phyloP scores from a whole-genome alignment of 2,888 invertebrate genomes.

The Nemapogon koenigi region DNA sequence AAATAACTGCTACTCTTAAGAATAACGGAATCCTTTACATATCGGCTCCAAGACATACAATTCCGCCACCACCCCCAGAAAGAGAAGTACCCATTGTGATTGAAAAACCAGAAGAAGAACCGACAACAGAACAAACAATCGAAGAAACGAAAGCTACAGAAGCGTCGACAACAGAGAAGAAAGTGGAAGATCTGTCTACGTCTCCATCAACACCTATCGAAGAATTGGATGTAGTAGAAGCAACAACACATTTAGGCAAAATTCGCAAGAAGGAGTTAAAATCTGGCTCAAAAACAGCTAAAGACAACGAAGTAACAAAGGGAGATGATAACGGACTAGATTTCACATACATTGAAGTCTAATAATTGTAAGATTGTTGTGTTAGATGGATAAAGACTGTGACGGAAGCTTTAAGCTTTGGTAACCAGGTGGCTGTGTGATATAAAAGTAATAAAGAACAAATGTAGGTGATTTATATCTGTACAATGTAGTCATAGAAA shows the following conservation, averaged over 20 bases:
- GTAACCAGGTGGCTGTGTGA: conserved; percentile 13
- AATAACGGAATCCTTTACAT: conserved; percentile 40
- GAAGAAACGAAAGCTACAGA: conserved; percentile 19
- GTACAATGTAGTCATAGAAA: conserved; percentile 1
- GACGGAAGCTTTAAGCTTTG: conserved; percentile 27
- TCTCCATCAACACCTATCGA: conserved; percentile 26
- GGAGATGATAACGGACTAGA: conserved; percentile 43
- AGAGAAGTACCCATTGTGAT: conserved; percentile 47
- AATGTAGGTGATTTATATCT: conserved; percentile 6
- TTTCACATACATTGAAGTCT: conserved; percentile 32
- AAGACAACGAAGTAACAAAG: conserved; percentile 52
- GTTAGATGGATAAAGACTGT: conserved; percentile 35
- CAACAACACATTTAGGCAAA: conserved; percentile 47
- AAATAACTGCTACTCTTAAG: conserved; percentile 41
- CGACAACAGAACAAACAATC: conserved; percentile 21
- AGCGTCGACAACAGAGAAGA: conserved; percentile 14
- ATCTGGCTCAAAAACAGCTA: conserved; percentile 14
- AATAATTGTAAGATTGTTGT: conserved; percentile 23
- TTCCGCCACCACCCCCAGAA: conserved; percentile 48
- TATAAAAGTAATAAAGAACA: conserved; percentile 11
- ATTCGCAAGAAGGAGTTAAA: conserved; percentile 56
- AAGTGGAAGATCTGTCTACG: conserved; percentile 10
- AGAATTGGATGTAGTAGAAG: conserved; percentile 35
- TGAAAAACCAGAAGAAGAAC: conserved; percentile 30
- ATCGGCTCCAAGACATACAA: conserved; percentile 42